phyloP scores from a whole-genome alignment of 1,140 invertebrate species.

The Aleiodes sp. region DNA sequence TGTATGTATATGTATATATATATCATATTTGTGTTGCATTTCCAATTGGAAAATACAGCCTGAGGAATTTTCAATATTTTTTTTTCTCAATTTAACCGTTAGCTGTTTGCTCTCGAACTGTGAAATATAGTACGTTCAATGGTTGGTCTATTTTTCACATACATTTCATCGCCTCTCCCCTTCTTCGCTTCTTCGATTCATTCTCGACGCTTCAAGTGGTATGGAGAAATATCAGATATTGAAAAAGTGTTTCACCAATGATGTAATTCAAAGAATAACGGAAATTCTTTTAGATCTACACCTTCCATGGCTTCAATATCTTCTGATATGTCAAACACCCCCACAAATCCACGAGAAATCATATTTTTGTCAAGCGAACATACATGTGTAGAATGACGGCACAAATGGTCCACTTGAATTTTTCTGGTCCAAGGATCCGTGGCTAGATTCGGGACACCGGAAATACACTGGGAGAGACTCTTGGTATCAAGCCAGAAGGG shows the following conservation, averaged over 20 bases:
- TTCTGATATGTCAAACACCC: no score
- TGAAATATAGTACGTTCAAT: background rate
- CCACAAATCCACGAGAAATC: no score
- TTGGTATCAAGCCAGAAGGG: constrained; percentile 5
- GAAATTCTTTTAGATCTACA: background rate
- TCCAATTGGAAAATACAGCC: no score
- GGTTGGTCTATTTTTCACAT: background rate
- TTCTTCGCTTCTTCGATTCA: background rate
- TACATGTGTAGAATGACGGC: no score
- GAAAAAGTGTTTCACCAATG: background rate
- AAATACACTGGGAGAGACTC: constrained; percentile 2
- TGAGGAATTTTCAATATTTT: no score
- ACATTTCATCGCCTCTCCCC: background rate
- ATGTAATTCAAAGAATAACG: background rate
- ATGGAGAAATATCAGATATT: background rate
- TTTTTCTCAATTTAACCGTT: background rate
- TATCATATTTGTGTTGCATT: no score
- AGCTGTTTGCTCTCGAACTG: background rate
- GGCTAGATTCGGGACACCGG: background rate
- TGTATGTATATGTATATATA: no score
- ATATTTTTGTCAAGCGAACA: no score
- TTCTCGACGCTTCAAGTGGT: background rate
- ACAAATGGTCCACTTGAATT: no score
- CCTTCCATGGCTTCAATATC: background rate
- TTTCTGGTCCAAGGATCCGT: background rate